A percentile compares a stretch with the other conserved stretches of the same genome.
Conservation (phyloP, 2,113 vertebrate species). For the Galeopterus variegatus region DNA sequence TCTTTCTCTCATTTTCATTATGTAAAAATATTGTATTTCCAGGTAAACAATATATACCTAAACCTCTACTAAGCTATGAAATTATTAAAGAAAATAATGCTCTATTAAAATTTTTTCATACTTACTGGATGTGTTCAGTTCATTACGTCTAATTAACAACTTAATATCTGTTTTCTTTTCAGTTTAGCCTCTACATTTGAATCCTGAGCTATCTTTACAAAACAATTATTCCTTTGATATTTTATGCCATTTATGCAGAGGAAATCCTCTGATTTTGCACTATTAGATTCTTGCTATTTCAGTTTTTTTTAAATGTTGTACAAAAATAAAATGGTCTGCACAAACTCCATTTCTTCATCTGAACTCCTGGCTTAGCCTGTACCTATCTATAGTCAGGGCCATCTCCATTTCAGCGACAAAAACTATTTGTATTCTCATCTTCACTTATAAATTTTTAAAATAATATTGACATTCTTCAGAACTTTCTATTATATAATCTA, state of each 20-base stretch:
- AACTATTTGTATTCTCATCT: neutral
- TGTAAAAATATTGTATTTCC: neutral
- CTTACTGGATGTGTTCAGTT: neutral
- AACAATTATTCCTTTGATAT: neutral
- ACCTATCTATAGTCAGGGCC: no score
- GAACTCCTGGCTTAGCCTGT: neutral
- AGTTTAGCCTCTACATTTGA: neutral
- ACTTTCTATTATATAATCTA: neutral
- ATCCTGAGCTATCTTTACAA: neutral
- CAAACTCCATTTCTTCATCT: neutral
- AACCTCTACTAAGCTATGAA: neutral
- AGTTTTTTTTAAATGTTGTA: neutral
- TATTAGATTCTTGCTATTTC: neutral
- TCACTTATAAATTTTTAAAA: neutral
- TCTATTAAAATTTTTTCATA: neutral
- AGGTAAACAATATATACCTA: neutral
- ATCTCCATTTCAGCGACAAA: neutral
- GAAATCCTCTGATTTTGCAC: neutral
- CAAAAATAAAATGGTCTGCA: neutral
- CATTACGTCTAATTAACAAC: neutral
- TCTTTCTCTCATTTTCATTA: neutral
- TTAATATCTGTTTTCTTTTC: neutral
- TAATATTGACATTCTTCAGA: neutral
- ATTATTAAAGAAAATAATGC: neutral
- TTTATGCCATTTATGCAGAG: neutral